Evolutionary conservation across 2,797 vertebrate species (phyloP), one percentile per base, ranked within the genome.

Genomic region (Geotrypetes seraphini): DNA sequence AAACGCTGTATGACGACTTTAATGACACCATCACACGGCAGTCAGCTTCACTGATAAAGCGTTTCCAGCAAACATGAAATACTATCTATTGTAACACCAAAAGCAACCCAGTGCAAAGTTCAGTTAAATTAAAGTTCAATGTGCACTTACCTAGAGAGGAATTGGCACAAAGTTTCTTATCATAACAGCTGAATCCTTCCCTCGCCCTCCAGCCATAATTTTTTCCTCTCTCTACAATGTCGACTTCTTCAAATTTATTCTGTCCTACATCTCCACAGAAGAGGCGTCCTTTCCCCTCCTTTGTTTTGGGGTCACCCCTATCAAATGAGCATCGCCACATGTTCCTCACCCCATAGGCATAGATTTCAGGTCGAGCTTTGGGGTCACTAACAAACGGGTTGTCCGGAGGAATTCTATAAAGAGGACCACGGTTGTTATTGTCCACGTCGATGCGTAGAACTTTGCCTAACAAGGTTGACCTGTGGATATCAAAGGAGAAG

Each of bases 301-400:
- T 86, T 15, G 84, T 85, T 3, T 1, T 3, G 1, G 81, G 78
- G 27, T 97, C 88, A 0, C 94, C 94, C 13, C 84, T 71, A 29
- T 98, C 93, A 19, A 97, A 90, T 0, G 94, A 97, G 64, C 94
- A 98, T 42, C 94, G 84, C 94, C 93, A 98, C 93, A 95, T 96
- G 44, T 96, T 98, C 19, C 94, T 86, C 13, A 88, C 88, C 1
- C 94, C 94, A 0, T 86, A 91, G 0, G 94, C 92, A 7, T 73
- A 98, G 40, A 98, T 44, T 47, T 98, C 94, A 0, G 92, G 92
- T 3, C 92, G 85, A 3, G 90, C 88, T 0, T 43, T 31, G 0
- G 47, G 65, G 20, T 91, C 83, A 0, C 43, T 35, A 10, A 86
- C 17, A 16, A 96, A 98, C 0, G 94, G 94, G 62, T 98, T 98